These are phyloP conservation scores for Desmophyllum pertusum DNA, from an alignment of 92 coral and sea anemone species.

Conservation along the genomic window DNA sequence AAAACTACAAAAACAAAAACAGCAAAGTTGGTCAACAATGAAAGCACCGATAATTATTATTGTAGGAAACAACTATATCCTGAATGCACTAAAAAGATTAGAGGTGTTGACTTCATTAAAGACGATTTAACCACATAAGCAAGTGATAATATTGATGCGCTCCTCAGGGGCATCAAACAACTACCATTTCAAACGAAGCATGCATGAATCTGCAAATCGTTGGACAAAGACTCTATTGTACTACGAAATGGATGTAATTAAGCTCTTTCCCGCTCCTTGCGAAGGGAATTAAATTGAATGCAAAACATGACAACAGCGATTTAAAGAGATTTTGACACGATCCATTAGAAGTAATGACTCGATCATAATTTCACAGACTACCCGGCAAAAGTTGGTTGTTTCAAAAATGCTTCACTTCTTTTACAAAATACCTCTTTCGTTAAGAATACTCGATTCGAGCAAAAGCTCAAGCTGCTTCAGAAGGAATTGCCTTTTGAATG, in stretches of 20 bases:
- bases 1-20: constrained; percentile 6
- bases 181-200: constrained; percentile 2
- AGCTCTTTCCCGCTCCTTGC: constrained; percentile 36
- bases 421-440: constrained; percentile 17
- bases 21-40: constrained; percentile 25
- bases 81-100: not conserved
- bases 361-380: not conserved
- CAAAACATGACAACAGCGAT: not conserved
- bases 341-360: not conserved
- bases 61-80: not conserved
- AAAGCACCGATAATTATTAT: not conserved
- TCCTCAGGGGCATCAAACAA: constrained; percentile 15
- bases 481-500: constrained; percentile 3
- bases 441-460: constrained; percentile 27
- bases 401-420: not conserved
- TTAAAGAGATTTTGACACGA: not conserved
- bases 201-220: constrained; percentile 33
- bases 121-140: not conserved
- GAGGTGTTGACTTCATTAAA: not conserved
- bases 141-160: not conserved
- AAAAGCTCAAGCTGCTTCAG: not conserved
- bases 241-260: constrained; percentile 30
- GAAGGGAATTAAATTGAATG: constrained; percentile 21
- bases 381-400: not conserved
- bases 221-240: constrained; percentile 30